Evolutionary conservation across 30 jellyfish, hydroid and myxozoan species (phyloP), one percentile per base, ranked within the genome.

Genomic region (Morbakka virulenta): DNA sequence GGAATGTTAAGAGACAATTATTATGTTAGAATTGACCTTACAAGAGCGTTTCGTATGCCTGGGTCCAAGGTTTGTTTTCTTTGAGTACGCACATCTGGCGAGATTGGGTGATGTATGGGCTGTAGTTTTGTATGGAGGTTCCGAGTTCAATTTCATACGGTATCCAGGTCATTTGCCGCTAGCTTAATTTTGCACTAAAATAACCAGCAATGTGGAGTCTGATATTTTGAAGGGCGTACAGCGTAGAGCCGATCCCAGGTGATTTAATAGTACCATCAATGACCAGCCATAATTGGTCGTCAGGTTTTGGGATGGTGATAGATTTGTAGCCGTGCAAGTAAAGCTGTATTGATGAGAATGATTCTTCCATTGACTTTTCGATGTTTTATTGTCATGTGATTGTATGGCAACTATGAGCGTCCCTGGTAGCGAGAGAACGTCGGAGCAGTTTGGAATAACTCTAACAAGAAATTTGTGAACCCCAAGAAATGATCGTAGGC

Each of bases 61-160:
- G 94, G 28, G 72, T 80, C 33, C 89, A 81, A 11, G 88, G 61
- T 47, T 47, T 12, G 94, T 72, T 81, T 81, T 72, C 94, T 81
- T 32, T 72, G 87, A 0, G 94, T 81, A 26, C 70, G 79, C 14
- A 47, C 14, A 47, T n/a, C 81, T 47, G 61, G 72, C 36, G 32
- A 28, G 94, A 81, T 50, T 81, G 94, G 35, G 28, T 62, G 77
- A 80, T 69, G 69, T 48, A 81, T 2, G 89, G 94, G 28, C 81
- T 71, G 50, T 36, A 69, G 72, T 81, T 87, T 64, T 34, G 24
- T 11, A 69, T 52, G 26, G 94, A 31, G 1, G 89, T 87, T 21
- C 87, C 94, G 35, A 81, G 70, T 50, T 78, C 14, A 28, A 67
- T 67, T 2, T 77, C 91, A 24, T 80, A 80, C 24, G 72, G 52